Base-by-base conservation (phyloP, 2,888 invertebrate genomes). In the Microchrysa polita region DNA sequence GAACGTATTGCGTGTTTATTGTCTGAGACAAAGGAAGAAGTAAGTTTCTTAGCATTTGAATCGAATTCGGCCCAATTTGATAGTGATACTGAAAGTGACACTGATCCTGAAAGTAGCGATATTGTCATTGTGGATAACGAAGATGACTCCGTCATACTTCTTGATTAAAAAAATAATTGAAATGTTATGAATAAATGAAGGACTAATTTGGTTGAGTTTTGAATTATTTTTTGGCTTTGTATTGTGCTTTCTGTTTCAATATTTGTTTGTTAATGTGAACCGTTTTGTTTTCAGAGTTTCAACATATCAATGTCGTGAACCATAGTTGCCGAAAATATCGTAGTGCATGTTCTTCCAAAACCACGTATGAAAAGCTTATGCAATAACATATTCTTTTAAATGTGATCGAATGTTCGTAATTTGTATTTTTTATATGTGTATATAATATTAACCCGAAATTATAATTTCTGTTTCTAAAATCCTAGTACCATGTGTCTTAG, bases 11-110 rank as follows among this genome's bases (percentile, higher is more conserved):
- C 23, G 20, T 12, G 23, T 20, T 20, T 71, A 16, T 27, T 69
- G 52, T 16, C 55, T 12, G 73, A 73, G 10, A 57, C 65, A 34
- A 60, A 18, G 44, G 57, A 72, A 60, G 57, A 72, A 16, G 44
- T 42, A 61, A 57, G 42, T 16, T 44, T 14, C 42, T 57, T 34
- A 5, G 53, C 69, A 22, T 69, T 69, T 57, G 27, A n/a, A 10
- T 5, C 18, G 40, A 59, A 22, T 27, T 22, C 18, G 34, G 18
- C 2, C 12, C 42, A 18, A 52, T 52, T 40, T 73, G 63, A 10
- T 20, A 55, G 14, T 20, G 63, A 63, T 55, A 60, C 34, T 73
- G 63, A 10, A 40, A 55, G 14, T 20, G 63, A 63, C 40, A 22
- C 40, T 52, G 52, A 55, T 22, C 4, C 60, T 34, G 48, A 60